Evolutionary conservation across 1,140 invertebrate species (phyloP).

Genomic region (Latrodectus geometricus): DNA sequence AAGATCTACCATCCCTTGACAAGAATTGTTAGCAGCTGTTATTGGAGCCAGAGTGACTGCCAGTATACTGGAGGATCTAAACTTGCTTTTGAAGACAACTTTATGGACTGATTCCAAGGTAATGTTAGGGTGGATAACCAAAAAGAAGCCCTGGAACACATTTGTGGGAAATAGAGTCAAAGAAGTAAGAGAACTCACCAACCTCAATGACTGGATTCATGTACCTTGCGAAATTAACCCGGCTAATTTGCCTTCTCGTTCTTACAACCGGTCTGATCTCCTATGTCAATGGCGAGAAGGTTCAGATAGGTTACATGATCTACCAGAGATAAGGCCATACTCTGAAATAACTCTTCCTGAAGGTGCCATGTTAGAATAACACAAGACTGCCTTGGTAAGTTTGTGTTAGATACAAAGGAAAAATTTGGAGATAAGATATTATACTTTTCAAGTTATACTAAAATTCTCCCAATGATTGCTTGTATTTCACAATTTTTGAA

Average conservation of each 20-base stretch:
- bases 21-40: not conserved
- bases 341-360: not conserved
- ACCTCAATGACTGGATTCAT: not conserved
- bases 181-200: not conserved
- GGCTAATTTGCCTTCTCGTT: conserved; percentile 1
- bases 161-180: not conserved
- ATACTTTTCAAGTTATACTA: conserved; percentile 25
- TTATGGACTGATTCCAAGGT: not conserved
- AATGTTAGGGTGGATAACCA: not conserved
- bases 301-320: not conserved
- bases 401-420: not conserved
- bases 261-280: conserved; percentile 4
- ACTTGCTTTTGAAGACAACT: not conserved
- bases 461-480: not conserved
- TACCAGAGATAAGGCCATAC: not conserved
- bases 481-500: conserved; percentile 4
- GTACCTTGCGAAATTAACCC: not conserved
- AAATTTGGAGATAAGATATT: conserved; percentile 15
- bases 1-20: not conserved
- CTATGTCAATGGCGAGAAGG: conserved; percentile 11
- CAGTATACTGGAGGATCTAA: too few species aligned
- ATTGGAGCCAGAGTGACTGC: not conserved
- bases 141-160: not conserved
- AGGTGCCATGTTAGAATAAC: not conserved
- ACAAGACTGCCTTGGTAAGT: conserved; percentile 15